Evolutionary conservation across 2,113 vertebrate species (phyloP).

Genomic region (Lutjanus erythropterus): DNA sequence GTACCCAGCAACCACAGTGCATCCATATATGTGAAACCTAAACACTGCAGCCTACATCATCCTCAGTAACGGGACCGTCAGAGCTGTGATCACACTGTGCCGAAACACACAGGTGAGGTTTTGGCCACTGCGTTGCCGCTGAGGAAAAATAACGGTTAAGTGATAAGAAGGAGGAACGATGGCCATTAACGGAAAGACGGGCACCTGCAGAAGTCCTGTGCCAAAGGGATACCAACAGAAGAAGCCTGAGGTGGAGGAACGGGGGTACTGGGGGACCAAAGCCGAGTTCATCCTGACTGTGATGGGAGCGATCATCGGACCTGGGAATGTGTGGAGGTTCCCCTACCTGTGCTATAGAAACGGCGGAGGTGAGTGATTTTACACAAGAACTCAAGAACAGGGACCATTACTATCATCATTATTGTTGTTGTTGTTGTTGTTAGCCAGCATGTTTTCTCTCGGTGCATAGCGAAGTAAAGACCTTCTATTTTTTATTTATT

Average conservation of each 20-base stretch:
- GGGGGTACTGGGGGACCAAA: constrained; percentile 69
- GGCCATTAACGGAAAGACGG: background rate
- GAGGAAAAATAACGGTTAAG: background rate
- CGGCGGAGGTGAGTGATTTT: constrained; percentile 61
- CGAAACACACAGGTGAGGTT: too few species aligned
- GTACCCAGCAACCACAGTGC: background rate
- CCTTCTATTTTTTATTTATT: background rate
- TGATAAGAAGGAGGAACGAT: background rate
- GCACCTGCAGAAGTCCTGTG: background rate
- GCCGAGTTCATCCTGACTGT: constrained; percentile 75
- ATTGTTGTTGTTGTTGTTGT: too few species aligned
- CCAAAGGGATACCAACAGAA: background rate
- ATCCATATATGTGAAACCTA: background rate
- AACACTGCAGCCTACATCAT: background rate
- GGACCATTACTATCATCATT: too few species aligned
- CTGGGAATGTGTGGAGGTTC: constrained; percentile 76
- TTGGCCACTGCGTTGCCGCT: background rate
- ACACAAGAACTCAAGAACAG: background rate
- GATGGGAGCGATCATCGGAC: constrained; percentile 76
- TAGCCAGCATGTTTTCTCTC: too few species aligned
- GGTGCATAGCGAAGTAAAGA: background rate
- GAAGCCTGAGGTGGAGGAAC: background rate
- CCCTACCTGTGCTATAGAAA: constrained; percentile 75
- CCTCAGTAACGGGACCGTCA: background rate
- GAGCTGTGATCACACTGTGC: background rate